Evolutionary conservation across 2,888 invertebrate genomes (phyloP).

Genomic region (Philopedon plagiatum): DNA sequence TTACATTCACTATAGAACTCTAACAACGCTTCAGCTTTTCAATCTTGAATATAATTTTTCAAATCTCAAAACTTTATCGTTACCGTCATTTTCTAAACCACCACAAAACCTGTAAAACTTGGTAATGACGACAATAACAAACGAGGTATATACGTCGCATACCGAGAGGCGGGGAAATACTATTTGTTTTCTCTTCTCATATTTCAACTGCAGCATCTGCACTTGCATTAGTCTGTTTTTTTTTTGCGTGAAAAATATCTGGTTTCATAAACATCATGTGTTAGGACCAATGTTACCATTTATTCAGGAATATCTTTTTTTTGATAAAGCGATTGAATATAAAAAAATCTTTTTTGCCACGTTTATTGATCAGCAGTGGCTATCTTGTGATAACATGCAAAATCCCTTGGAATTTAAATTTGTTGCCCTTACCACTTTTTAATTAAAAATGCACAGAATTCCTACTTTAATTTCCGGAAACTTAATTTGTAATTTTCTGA

Average conservation of each 20-base stretch:
- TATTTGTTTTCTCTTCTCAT: slow-evolving; percentile 33
- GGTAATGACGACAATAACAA: slow-evolving; percentile 45
- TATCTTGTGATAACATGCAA: no score
- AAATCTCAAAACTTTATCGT: not conserved
- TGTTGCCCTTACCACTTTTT: not conserved
- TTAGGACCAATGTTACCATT: no score
- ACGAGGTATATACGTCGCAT: slow-evolving; percentile 32
- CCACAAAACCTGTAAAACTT: slow-evolving; percentile 35
- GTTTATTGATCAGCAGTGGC: no score
- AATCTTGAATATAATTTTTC: no score
- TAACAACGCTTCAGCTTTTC: no score
- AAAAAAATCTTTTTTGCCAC: no score
- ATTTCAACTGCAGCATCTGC: slow-evolving; percentile 33
- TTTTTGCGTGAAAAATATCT: slow-evolving; percentile 2
- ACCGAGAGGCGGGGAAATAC: slow-evolving; percentile 27
- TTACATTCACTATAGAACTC: no score
- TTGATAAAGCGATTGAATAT: no score
- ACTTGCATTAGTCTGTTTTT: slow-evolving; percentile 34
- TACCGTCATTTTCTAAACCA: slow-evolving; percentile 22
- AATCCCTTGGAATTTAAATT: not conserved
- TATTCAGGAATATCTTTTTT: no score
- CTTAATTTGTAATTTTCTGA: not conserved
- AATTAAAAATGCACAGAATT: not conserved
- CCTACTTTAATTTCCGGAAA: not conserved
- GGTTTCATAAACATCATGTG: not conserved